A percentile compares a stretch with the other conserved stretches of the same genome.
These are phyloP conservation scores for Varecia variegata DNA, from an alignment of 2,797 vertebrate genomes.

Conservation along the genomic window DNA sequence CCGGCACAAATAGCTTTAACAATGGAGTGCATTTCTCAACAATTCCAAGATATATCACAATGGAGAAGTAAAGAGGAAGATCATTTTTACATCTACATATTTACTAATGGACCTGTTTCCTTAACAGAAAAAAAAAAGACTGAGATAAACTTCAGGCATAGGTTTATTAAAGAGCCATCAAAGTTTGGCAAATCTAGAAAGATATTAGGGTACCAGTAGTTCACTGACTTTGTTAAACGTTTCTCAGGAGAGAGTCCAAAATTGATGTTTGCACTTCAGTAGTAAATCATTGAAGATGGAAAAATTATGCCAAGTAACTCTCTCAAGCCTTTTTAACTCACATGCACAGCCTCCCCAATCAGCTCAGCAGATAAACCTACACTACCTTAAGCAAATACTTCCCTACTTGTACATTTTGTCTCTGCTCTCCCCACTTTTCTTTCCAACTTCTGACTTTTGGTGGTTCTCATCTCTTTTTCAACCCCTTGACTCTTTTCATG, in stretches of 20 bases:
- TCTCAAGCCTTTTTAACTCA: constrained; percentile 69
- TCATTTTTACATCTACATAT: constrained; percentile 71
- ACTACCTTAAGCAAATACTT: constrained; percentile 43
- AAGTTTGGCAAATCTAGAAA: constrained; percentile 72
- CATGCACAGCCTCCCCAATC: constrained; percentile 34
- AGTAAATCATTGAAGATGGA: constrained; percentile 69
- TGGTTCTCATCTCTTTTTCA: neutral
- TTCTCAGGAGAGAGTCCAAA: constrained; percentile 74
- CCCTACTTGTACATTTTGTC: neutral
- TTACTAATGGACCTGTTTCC: constrained; percentile 62
- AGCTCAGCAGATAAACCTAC: constrained; percentile 55
- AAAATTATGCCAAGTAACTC: constrained; percentile 77
- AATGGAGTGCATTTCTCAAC: constrained; percentile 79
- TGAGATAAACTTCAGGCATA: constrained; percentile 64
- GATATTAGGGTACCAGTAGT: constrained; percentile 62
- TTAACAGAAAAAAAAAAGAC: neutral
- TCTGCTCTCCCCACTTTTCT: neutral
- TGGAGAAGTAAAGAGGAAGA: constrained; percentile 64
- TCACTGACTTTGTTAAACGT: constrained; percentile 67
- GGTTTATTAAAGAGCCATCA: constrained; percentile 74
- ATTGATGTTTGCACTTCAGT: constrained; percentile 72
- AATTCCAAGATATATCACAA: constrained; percentile 76
- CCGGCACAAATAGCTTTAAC: constrained; percentile 83
- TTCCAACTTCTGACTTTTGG: constrained; percentile 9
- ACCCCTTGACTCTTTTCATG: neutral